A percentile compares a stretch with the other conserved stretches of the same genome.
phyloP scores from a whole-genome alignment of 2,797 vertebrate genomes.

The Pelodytes ibericus region DNA sequence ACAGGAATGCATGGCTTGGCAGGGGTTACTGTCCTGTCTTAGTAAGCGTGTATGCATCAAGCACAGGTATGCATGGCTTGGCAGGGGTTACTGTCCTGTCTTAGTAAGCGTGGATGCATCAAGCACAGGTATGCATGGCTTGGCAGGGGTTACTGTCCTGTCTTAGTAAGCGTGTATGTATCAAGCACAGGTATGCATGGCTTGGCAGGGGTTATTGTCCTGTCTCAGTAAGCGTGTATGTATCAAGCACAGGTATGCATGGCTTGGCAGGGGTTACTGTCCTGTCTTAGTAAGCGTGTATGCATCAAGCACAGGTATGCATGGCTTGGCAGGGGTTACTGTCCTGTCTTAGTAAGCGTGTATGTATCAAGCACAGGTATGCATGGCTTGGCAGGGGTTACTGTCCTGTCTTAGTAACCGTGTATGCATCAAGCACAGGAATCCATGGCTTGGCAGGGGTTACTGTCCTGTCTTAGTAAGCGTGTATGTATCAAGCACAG shows the following conservation, averaged over 20 bases:
- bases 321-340: slow-evolving; percentile 56
- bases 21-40: slow-evolving; percentile 42
- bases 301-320: slow-evolving; percentile 57
- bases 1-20: slow-evolving; percentile 57
- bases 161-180: too few relatives aligned
- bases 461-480: slow-evolving; percentile 5
- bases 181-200: slow-evolving; percentile 54
- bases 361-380: slow-evolving; percentile 54
- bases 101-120: too few relatives aligned
- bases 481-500: too few relatives aligned
- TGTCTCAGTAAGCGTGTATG: too few relatives aligned
- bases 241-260: slow-evolving; percentile 55
- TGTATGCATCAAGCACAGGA: slow-evolving; percentile 56
- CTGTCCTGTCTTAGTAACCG: too few relatives aligned
- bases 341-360: too few relatives aligned
- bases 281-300: too few relatives aligned
- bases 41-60: slow-evolving; percentile 59
- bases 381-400: slow-evolving; percentile 57
- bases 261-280: slow-evolving; percentile 54
- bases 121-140: slow-evolving; percentile 56
- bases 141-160: slow-evolving; percentile 51
- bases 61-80: slow-evolving; percentile 54
- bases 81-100: slow-evolving; percentile 48
- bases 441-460: slow-evolving; percentile 58
- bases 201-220: slow-evolving; percentile 53